These are phyloP conservation scores for Arremon brunneinucha DNA, from an alignment of 2,797 vertebrate genomes.

Conservation along the genomic window DNA sequence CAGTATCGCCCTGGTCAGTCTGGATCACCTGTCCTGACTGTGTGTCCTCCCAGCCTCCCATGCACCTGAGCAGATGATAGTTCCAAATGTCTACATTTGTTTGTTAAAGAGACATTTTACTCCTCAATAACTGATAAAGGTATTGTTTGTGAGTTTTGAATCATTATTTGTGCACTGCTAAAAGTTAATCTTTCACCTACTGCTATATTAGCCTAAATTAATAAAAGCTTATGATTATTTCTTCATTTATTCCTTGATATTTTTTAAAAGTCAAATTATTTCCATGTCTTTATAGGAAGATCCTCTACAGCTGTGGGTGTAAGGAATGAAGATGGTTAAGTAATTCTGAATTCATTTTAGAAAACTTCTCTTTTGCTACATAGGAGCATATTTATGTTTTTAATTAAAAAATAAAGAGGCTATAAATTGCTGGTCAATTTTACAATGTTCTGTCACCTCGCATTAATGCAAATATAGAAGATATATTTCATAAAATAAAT, in stretches of 20 bases:
- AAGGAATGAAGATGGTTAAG: neutral
- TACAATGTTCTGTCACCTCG: neutral
- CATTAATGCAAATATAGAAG: slow-evolving; percentile 44
- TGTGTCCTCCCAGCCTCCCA: neutral
- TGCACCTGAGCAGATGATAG: neutral
- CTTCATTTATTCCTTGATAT: neutral
- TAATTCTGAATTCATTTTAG: slow-evolving; percentile 30
- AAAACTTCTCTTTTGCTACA: neutral
- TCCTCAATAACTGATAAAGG: neutral
- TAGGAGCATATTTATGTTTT: slow-evolving; percentile 51
- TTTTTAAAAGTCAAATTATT: slow-evolving; percentile 4
- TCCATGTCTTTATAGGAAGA: neutral
- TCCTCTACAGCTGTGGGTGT: neutral
- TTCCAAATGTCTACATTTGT: neutral
- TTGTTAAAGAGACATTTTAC: neutral
- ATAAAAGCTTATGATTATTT: neutral
- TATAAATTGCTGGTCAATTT: slow-evolving; percentile 53
- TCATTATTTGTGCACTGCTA: neutral
- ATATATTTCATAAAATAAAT: slow-evolving; percentile 17
- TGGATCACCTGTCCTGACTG: neutral
- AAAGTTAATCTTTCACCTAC: neutral
- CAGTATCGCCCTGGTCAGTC: neutral
- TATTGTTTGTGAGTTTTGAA: neutral
- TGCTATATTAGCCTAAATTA: neutral
- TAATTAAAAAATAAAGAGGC: slow-evolving; percentile 58